Base-by-base conservation (phyloP, 2,113 vertebrate genomes). In the Perca schrenkii region DNA sequence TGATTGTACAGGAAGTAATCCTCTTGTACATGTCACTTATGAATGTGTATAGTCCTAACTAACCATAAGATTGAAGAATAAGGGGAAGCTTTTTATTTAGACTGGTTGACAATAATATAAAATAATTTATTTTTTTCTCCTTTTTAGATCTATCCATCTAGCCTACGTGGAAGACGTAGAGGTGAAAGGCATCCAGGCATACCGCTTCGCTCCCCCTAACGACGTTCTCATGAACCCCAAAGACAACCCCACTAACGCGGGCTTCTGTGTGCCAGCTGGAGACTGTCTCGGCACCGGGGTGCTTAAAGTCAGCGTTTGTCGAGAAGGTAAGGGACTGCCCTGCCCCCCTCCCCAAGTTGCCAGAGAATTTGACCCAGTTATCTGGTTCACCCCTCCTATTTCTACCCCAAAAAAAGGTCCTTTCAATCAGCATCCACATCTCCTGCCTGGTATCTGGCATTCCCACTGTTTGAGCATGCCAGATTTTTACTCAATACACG, bases 231-330 rank as follows among this genome's bases (percentile, higher is more conserved):
- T 96, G 93, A 98, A 96, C 80, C 93, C 93, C 0, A 84, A 92
- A 0, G 84, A 96, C 21, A 98, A 97, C 81, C 97, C 98, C 0
- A 92, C 92, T 61, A 99, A 99, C 0, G 95, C 94, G 0, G 98
- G 98, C 7, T 99, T 99, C 95, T 99, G 98, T 4, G 94, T 97
- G 36, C 98, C 98, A 0, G 89, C 95, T 7, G 97, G 96, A 3
- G 95, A 99, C 56, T 99, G 98, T 89, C 95, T 97, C 3, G 96
- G 96, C 83, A 95, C 97, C 0, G 98, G 98, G 0, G 94, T 99
- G 75, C 95, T 99, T 60, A 99, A 99, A 25, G 96, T 98, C 94
- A 99, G 97, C 87, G 63, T 96, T 83, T 99, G 98, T 93, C 97
- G 95, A 80, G 94, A 98, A 86, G 98, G 98, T 99, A 92, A 47